Evolutionary conservation across 1,140 invertebrate genomes (phyloP).

Genomic region (Spodoptera frugiperda): DNA sequence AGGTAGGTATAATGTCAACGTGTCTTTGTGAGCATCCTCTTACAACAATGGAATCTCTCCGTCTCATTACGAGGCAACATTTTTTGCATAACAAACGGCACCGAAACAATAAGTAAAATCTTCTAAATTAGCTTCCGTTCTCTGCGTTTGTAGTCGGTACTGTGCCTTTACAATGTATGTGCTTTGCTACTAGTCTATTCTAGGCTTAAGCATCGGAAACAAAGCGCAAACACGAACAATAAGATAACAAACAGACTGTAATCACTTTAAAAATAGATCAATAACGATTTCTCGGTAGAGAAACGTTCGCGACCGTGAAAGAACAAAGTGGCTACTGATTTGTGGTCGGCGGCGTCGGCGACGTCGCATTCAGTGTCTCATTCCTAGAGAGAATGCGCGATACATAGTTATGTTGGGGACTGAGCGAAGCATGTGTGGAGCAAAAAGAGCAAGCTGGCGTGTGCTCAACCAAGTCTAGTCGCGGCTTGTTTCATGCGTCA

Average conservation of each 20-base stretch:
- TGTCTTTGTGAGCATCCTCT: constrained; percentile 42
- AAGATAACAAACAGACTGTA: constrained; percentile 68
- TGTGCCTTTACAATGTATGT: constrained; percentile 52
- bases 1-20: constrained; percentile 45
- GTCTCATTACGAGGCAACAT: constrained; percentile 47
- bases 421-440: constrained; percentile 64
- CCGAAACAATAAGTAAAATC: constrained; percentile 48
- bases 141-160: constrained; percentile 65
- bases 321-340: constrained; percentile 83
- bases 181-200: constrained; percentile 50
- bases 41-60: constrained; percentile 45
- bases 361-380: constrained; percentile 72
- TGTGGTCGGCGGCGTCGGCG: constrained; percentile 67
- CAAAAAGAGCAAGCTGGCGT: constrained; percentile 78
- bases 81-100: constrained; percentile 63
- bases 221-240: constrained; percentile 65
- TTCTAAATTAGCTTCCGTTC: constrained; percentile 65
- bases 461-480: constrained; percentile 77
- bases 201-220: constrained; percentile 56
- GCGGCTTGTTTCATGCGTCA: constrained; percentile 78
- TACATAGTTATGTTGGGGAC: constrained; percentile 65
- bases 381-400: constrained; percentile 71
- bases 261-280: constrained; percentile 78
- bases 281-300: constrained; percentile 69
- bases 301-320: constrained; percentile 72